These are phyloP conservation scores for Melangyna quadrimaculata DNA, from an alignment of 2,888 invertebrate species.

Conservation along the genomic window DNA sequence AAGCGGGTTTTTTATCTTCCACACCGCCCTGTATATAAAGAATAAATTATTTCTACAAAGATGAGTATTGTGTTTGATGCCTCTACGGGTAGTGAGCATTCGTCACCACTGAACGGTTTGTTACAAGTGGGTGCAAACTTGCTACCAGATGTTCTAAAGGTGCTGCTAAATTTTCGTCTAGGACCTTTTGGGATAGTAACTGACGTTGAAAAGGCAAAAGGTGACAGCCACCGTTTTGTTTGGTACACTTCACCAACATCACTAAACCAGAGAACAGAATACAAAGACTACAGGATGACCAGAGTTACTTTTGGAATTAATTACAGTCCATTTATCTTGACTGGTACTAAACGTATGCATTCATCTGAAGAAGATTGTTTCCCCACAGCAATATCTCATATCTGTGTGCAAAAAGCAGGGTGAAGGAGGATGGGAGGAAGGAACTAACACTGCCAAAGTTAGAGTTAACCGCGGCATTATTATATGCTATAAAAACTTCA, in stretches of 20 bases:
- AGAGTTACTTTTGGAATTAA: constrained; percentile 35
- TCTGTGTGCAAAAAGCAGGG: too few species aligned
- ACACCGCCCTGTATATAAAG: not conserved
- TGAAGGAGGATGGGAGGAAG: too few species aligned
- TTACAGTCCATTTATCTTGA: constrained; percentile 30
- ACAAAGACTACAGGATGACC: constrained; percentile 20
- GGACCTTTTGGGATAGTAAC: constrained; percentile 24
- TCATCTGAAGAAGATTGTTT: too few species aligned
- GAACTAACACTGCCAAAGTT: too few species aligned
- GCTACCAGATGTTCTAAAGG: constrained; percentile 17
- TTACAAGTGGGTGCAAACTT: constrained; percentile 14
- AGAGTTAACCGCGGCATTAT: too few species aligned
- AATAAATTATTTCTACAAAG: not conserved
- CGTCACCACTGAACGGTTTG: constrained; percentile 5
- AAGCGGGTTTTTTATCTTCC: constrained; percentile 12
- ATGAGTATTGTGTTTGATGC: constrained; percentile 12
- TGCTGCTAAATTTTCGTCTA: constrained; percentile 20
- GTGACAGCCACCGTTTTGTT: constrained; percentile 6
- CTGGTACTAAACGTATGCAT: too few species aligned
- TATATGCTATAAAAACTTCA: too few species aligned
- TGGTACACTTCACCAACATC: not conserved
- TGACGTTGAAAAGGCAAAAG: constrained; percentile 30
- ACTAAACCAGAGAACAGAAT: not conserved
- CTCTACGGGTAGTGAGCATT: not conserved
- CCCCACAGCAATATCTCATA: too few species aligned